Conservation (phyloP, 1,140 invertebrate genomes). For the Idris sp. region DNA sequence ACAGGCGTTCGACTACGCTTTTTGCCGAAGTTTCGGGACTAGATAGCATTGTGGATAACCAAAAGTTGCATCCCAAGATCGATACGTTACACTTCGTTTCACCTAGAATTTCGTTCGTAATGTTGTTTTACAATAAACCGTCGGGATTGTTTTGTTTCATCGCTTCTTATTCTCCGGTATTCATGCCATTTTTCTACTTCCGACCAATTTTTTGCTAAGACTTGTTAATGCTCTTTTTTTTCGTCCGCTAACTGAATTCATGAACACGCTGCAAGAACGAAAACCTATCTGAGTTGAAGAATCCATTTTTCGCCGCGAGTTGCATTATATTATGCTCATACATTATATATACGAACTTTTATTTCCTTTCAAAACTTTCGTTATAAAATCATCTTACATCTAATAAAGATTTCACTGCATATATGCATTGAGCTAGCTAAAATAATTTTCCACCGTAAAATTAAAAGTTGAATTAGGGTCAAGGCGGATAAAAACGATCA, state of each 20-base stretch:
- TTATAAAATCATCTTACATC: slow-evolving; percentile 8
- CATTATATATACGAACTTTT: slow-evolving; percentile 25
- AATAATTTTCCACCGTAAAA: no score
- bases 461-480: no score
- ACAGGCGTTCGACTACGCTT: slow-evolving; percentile 25
- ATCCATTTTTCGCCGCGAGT: slow-evolving; percentile 33
- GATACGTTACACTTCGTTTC: slow-evolving; percentile 54
- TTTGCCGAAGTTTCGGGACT: slow-evolving; percentile 32
- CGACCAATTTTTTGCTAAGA: slow-evolving; percentile 33
- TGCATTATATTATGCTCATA: slow-evolving; percentile 49
- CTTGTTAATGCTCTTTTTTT: slow-evolving; percentile 41
- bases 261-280: slow-evolving; percentile 22
- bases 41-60: slow-evolving; percentile 35
- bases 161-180: slow-evolving; percentile 35
- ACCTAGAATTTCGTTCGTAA: slow-evolving; percentile 38
- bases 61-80: slow-evolving; percentile 39
- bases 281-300: slow-evolving; percentile 38
- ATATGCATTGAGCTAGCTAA: no score
- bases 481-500: no score
- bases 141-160: slow-evolving; percentile 40
- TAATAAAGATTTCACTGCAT: slow-evolving; percentile 30
- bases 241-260: slow-evolving; percentile 47
- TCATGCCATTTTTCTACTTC: slow-evolving; percentile 29
- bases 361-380: slow-evolving; percentile 19
- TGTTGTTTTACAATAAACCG: slow-evolving; percentile 42